Conservation (phyloP, 2,888 invertebrate genomes). For the Elegia similella region DNA sequence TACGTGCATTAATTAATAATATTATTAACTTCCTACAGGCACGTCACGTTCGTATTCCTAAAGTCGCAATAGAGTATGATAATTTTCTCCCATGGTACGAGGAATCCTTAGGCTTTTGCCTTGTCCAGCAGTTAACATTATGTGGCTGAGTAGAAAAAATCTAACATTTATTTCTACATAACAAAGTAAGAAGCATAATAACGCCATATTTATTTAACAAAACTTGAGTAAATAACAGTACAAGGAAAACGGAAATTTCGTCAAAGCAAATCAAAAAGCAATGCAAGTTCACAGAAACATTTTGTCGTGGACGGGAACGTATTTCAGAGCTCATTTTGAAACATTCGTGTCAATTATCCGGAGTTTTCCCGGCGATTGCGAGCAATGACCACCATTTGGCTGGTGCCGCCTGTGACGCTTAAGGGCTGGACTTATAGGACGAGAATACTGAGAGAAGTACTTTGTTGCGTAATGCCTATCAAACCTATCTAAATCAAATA, state of each 20-base stretch:
- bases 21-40: too few relatives aligned
- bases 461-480: too few relatives aligned
- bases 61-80: too few relatives aligned
- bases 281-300: slow-evolving; percentile 35
- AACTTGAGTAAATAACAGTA: not conserved
- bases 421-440: slow-evolving; percentile 26
- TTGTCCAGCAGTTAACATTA: too few relatives aligned
- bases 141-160: too few relatives aligned
- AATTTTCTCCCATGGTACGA: too few relatives aligned
- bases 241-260: slow-evolving; percentile 14
- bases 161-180: not conserved
- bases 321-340: slow-evolving; percentile 52
- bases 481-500: too few relatives aligned
- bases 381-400: slow-evolving; percentile 67
- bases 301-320: slow-evolving; percentile 17
- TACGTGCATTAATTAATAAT: too few relatives aligned
- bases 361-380: slow-evolving; percentile 69
- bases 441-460: too few relatives aligned
- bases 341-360: slow-evolving; percentile 73
- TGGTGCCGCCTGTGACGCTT: slow-evolving; percentile 33
- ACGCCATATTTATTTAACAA: not conserved
- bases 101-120: too few relatives aligned
- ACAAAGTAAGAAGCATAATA: not conserved
- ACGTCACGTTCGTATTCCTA: too few relatives aligned
- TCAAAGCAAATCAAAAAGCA: slow-evolving; percentile 30